Evolutionary conservation across 2,113 vertebrate genomes (phyloP).

Genomic region (Phrynosoma platyrhinos): DNA sequence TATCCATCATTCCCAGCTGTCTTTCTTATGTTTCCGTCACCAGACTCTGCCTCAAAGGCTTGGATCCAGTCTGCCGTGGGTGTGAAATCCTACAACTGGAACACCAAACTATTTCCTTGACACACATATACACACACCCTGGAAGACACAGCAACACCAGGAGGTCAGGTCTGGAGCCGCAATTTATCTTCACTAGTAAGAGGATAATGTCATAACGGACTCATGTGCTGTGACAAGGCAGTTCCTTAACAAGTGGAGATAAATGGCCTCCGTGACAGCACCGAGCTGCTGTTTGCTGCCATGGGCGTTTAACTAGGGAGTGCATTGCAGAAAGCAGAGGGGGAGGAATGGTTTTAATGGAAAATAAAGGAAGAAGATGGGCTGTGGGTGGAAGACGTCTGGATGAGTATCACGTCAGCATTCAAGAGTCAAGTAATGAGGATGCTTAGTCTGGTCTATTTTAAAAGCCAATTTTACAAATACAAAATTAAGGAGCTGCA

Average conservation of each 20-base stretch:
- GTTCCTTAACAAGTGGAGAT: constrained; percentile 68
- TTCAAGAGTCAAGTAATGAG: neutral
- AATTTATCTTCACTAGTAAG: constrained; percentile 66
- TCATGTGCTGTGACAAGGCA: constrained; percentile 47
- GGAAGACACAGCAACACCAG: neutral
- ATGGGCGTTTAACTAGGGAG: constrained; percentile 10
- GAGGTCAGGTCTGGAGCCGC: constrained; percentile 18
- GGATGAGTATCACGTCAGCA: neutral
- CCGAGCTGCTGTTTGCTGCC: constrained; percentile 1
- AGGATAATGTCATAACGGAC: constrained; percentile 46
- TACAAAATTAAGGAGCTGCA: neutral
- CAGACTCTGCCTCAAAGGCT: neutral
- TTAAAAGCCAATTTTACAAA: neutral
- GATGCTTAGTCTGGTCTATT: neutral
- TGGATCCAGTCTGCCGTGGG: neutral
- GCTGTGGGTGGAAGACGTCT: neutral
- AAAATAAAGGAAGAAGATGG: neutral
- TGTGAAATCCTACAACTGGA: neutral
- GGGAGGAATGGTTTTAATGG: neutral
- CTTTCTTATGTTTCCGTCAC: neutral
- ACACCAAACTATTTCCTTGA: neutral
- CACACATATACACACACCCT: neutral
- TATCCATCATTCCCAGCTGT: too few species aligned
- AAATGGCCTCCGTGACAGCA: constrained; percentile 48
- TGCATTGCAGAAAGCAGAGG: neutral